Conservation (phyloP, 2,888 invertebrate genomes). For the Aphodius granarius region DNA sequence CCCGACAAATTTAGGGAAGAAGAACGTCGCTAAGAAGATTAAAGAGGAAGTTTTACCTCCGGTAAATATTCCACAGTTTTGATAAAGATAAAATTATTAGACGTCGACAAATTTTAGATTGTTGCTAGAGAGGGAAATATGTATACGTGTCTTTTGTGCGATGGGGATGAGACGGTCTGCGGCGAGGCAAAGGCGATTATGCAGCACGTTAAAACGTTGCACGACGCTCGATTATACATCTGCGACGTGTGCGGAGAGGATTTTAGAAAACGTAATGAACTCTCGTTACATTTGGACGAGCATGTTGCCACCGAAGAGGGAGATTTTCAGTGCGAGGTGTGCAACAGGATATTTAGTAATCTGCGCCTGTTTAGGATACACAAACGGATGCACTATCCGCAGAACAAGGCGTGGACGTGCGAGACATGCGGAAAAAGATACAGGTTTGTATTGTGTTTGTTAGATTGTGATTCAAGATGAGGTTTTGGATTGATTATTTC, state of each 20-base stretch:
- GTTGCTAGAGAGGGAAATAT: slow-evolving; percentile 50
- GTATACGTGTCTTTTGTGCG: slow-evolving; percentile 62
- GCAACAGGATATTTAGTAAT: slow-evolving; percentile 64
- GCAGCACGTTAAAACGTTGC: slow-evolving; percentile 62
- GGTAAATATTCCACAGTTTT: slow-evolving; percentile 38
- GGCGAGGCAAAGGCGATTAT: slow-evolving; percentile 64
- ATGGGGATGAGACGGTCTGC: slow-evolving; percentile 49
- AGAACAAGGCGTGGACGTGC: slow-evolving; percentile 66
- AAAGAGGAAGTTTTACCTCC: slow-evolving; percentile 41
- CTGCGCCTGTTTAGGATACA: slow-evolving; percentile 64
- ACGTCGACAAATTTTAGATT: slow-evolving; percentile 28
- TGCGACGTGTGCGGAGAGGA: slow-evolving; percentile 71
- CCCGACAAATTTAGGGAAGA: slow-evolving; percentile 21
- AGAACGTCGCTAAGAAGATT: slow-evolving; percentile 33
- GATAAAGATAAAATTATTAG: slow-evolving; percentile 38
- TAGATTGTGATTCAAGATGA: background rate
- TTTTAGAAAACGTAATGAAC: slow-evolving; percentile 65
- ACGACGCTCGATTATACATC: slow-evolving; percentile 67
- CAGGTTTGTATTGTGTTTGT: slow-evolving; percentile 48
- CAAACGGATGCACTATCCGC: slow-evolving; percentile 65
- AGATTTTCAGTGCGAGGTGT: slow-evolving; percentile 66
- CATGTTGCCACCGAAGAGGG: slow-evolving; percentile 64
- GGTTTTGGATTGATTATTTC: background rate
- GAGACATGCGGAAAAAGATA: slow-evolving; percentile 68
- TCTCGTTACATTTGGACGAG: slow-evolving; percentile 66